Evolutionary conservation across 92 coral and sea anemone genomes (phyloP).

Genomic region (Actinernus sp.): DNA sequence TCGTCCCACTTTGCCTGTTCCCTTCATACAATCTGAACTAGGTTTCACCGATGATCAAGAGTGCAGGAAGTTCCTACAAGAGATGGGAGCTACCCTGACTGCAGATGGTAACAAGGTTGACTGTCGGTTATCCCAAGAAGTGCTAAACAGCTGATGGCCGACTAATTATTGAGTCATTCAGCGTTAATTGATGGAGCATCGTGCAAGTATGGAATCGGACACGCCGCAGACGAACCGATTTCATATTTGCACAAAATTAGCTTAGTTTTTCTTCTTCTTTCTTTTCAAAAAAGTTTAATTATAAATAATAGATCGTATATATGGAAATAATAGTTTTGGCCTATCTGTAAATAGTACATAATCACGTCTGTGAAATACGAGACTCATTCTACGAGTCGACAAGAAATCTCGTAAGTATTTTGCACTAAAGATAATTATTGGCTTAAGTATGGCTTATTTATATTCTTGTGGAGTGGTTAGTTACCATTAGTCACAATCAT

Average conservation of each 20-base stretch:
- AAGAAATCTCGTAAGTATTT: conserved; percentile 2
- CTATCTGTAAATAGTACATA: too few species aligned
- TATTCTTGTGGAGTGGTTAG: too few species aligned
- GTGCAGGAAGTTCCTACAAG: conserved; percentile 95
- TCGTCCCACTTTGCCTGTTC: conserved; percentile 97
- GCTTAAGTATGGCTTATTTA: background rate
- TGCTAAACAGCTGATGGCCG: conserved; percentile 63
- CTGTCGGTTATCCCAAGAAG: conserved; percentile 92
- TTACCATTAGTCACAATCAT: too few species aligned
- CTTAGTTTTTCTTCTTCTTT: too few species aligned
- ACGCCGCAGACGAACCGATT: conserved; percentile 9
- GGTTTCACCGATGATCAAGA: conserved; percentile 94
- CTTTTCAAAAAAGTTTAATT: background rate
- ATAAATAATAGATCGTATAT: background rate
- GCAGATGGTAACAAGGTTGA: conserved; percentile 91
- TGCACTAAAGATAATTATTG: background rate
- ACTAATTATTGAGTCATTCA: conserved; percentile 2
- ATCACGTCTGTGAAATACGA: too few species aligned
- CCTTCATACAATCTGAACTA: conserved; percentile 99
- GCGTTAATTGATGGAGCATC: conserved; percentile 1
- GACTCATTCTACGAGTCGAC: background rate
- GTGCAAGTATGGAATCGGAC: conserved; percentile 39
- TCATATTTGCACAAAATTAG: conserved; percentile 23
- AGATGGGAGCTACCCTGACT: conserved; percentile 84
- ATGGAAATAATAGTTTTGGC: too few species aligned